A percentile compares a stretch with the other conserved stretches of the same genome.
Evolutionary conservation across 2,888 invertebrate species (phyloP).

Genomic region (Andrena bicolor): DNA sequence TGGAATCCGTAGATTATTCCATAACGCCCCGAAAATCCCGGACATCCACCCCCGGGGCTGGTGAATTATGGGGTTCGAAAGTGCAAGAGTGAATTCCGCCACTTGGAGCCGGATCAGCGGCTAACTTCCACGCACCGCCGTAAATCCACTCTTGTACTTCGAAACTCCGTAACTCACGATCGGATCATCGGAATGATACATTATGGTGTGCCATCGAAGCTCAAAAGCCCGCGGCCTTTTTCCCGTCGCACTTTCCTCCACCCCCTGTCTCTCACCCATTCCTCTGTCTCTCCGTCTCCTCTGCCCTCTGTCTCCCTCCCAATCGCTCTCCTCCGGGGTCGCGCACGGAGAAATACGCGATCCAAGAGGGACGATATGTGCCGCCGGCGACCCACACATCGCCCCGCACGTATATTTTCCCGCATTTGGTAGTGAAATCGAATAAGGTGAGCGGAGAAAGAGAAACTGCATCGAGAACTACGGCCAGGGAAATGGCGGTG

Average conservation of each 20-base stretch:
- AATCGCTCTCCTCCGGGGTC: constrained; percentile 9
- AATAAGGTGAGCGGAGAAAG: constrained; percentile 56
- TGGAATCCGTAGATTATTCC: constrained; percentile 66
- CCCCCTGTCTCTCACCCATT: background rate
- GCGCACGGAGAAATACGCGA: constrained; percentile 58
- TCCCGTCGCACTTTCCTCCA: constrained; percentile 16
- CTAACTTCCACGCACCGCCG: constrained; percentile 74
- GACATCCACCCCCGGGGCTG: constrained; percentile 43
- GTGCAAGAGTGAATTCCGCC: constrained; percentile 73
- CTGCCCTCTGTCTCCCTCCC: background rate
- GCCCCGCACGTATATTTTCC: constrained; percentile 61
- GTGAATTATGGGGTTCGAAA: constrained; percentile 71
- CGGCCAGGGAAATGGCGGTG: constrained; percentile 49
- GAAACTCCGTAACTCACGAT: constrained; percentile 74
- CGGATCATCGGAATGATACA: constrained; percentile 75
- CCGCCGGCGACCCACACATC: constrained; percentile 40
- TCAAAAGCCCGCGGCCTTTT: constrained; percentile 48
- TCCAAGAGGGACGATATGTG: constrained; percentile 59
- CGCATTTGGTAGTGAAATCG: constrained; percentile 70
- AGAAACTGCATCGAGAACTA: constrained; percentile 44
- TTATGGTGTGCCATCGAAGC: constrained; percentile 69
- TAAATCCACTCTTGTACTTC: constrained; percentile 73
- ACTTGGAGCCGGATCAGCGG: constrained; percentile 74
- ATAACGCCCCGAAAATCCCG: constrained; percentile 59
- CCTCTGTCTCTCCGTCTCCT: background rate